Base-by-base conservation (phyloP, 2,797 vertebrate genomes). In the Emydoidea blandingii region DNA sequence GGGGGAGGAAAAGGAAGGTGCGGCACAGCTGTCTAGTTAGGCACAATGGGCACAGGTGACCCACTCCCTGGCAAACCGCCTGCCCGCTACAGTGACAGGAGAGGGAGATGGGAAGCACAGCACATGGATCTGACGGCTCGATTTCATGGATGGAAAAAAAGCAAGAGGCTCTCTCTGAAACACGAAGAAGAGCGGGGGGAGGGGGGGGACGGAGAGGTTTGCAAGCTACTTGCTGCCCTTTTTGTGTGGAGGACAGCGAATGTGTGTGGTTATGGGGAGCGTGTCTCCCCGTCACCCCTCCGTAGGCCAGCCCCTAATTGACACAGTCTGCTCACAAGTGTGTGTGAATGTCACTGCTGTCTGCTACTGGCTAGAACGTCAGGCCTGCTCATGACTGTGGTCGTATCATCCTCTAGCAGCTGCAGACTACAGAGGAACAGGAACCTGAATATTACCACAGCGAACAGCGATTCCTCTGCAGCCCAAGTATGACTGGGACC, bases 81-180 rank as follows among this genome's bases (percentile, higher is more conserved):
- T 81, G 41, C 15, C 31, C 81, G 44, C 59, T 29, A 19, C 34
- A 31, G 23, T 0, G 12, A 37, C 65, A 72, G 65, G n/a, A 34
- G 37, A 37, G 49, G 21, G n/a, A 74, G 14, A 34, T n/a, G 15
- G n/a, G 4, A 1, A 29, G 6, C 31, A 62, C 62, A 19, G 54
- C 41, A 57, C 6, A 52, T 52, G 50, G 16, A 52, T 52, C 16
- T 52, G 50, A 18, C 0, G 0, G 16, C 65, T 87, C 9, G 2
- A 56, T 76, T 81, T 81, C 62, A 59, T 37, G 74, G 44, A 56
- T 14, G 89, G 91, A 93, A 4, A 18, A 74, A 74, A 95, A 93
- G 23, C 5, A 76, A 89, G 59, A 87, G 6, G 16, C 53, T 81
- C 89, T 41, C 89, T 80, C 53, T 37, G n/a, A 62, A 54, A 79